Evolutionary conservation across 2,113 vertebrate species (phyloP), one percentile per base, ranked within the genome.

Genomic region (Cromileptes altivelis): DNA sequence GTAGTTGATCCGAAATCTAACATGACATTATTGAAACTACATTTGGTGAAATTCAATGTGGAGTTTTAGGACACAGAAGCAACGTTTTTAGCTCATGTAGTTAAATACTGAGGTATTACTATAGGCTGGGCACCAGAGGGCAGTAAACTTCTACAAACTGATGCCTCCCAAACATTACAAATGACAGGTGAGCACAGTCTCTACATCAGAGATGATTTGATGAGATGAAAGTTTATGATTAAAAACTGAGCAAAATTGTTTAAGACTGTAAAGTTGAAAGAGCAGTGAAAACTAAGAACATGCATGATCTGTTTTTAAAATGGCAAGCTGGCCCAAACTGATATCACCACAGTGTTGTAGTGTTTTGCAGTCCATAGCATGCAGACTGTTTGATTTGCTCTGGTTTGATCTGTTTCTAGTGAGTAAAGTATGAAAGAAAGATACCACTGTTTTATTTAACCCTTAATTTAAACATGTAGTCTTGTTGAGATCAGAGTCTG

Each of bases 41-140:
- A 42, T 14, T 57, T 23, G 13, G 2, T 57, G 17, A 56, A 42
- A n/a, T 25, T 6, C 6, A 30, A 9, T 11, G 1, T 15, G 1
- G 57, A 52, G 27, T 4, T 65, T 13, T 12, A 12, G 25, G 45
- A 42, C 6, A 17, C 42, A 60, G 10, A 17, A 60, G 17, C 15
- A 42, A 18, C 7, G 30, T 0, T 50, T n/a, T n/a, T 62, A 2
- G 12, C 23, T 60, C 19, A 2, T 57, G 7, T n/a, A 8, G 4
- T 23, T 25, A 19, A 42, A 56, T 47, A 25, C 15, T 13, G 27
- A 50, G 23, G 19, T 62, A 58, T 68, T 74, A 2, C 47, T 17
- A 14, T 25, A 18, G 21, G 19, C 1, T 57, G 17, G 37, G 1
- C 92, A 87, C 61, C 96, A 96, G 98, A 97, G 94, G 97, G 97